Percentiles rank a stretch among this genome's conserved stretches.
Evolutionary conservation across 2,888 invertebrate genomes (phyloP).

Genomic region (Hyles lineata): DNA sequence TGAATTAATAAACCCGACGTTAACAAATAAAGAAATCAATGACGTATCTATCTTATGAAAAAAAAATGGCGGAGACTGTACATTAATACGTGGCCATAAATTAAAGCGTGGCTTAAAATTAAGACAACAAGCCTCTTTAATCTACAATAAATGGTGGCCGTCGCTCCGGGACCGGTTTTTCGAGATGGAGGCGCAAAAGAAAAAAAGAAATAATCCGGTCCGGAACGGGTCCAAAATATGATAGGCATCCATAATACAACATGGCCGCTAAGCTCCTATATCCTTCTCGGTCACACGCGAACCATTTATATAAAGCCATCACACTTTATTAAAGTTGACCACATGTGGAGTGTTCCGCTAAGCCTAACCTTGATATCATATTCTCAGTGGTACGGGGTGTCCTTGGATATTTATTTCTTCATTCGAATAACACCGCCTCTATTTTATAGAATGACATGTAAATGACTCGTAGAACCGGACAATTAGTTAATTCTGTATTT

Average conservation of each 20-base stretch:
- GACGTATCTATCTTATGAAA: conserved; percentile 67
- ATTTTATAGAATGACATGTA: conserved; percentile 28
- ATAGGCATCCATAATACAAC: conserved; percentile 85
- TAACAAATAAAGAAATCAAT: conserved; percentile 80
- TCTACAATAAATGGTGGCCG: conserved; percentile 85
- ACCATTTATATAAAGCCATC: conserved; percentile 63
- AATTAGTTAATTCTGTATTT: conserved; percentile 33
- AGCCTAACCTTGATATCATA: conserved; percentile 85
- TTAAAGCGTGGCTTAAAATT: conserved; percentile 84
- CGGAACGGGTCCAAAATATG: conserved; percentile 84
- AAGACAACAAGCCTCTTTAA: conserved; percentile 86
- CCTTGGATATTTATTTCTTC: conserved; percentile 36
- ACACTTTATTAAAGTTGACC: conserved; percentile 83
- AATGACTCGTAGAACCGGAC: conserved; percentile 38
- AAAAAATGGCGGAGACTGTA: conserved; percentile 76
- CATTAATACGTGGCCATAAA: conserved; percentile 82
- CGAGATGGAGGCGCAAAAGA: conserved; percentile 79
- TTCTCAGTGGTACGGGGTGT: conserved; percentile 77
- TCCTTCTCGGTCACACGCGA: conserved; percentile 66
- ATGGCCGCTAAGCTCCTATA: conserved; percentile 83
- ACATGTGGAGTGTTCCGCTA: conserved; percentile 85
- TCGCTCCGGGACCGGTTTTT: conserved; percentile 79
- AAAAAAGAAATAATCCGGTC: conserved; percentile 82
- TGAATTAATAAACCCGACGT: conserved; percentile 67
- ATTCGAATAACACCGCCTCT: conserved; percentile 4